Evolutionary conservation across 2,888 invertebrate genomes (phyloP).

Genomic region (Antheraea assamensis): DNA sequence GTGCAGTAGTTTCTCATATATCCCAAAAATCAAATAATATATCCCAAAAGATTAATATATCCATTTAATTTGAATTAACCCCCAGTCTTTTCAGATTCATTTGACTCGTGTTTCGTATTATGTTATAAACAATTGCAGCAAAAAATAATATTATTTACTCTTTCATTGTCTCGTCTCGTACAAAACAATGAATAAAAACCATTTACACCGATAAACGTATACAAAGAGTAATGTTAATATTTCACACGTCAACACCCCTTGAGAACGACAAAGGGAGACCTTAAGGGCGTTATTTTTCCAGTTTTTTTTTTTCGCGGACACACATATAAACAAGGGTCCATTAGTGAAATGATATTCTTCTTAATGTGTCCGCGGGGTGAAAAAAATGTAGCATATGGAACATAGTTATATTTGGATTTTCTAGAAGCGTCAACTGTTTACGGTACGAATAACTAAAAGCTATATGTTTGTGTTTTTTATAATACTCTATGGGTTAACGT

Average conservation of each 20-base stretch:
- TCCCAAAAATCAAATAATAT: no score
- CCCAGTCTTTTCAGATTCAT: neutral
- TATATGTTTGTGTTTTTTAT: no score
- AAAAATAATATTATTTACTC: neutral
- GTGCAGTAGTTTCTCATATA: no score
- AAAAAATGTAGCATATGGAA: constrained; percentile 52
- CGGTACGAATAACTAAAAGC: constrained; percentile 8
- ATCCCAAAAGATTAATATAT: neutral
- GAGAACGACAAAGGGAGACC: constrained; percentile 47
- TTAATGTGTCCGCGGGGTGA: constrained; percentile 65
- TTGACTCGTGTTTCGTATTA: neutral
- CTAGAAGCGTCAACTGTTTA: constrained; percentile 32
- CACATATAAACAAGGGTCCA: constrained; percentile 61
- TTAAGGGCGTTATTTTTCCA: constrained; percentile 38
- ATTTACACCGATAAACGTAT: neutral
- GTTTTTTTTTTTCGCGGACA: constrained; percentile 51
- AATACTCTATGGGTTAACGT: no score
- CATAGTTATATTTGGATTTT: constrained; percentile 26
- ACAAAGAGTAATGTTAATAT: constrained; percentile 36
- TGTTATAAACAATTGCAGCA: neutral
- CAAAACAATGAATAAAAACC: constrained; percentile 5
- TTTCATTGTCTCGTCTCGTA: neutral
- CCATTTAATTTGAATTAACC: neutral
- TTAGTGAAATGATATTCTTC: constrained; percentile 74
- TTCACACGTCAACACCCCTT: constrained; percentile 47